Percentiles rank a stretch among this genome's conserved stretches.
Evolutionary conservation across 2,888 invertebrate genomes (phyloP).

Genomic region (Cylloceria caligata): DNA sequence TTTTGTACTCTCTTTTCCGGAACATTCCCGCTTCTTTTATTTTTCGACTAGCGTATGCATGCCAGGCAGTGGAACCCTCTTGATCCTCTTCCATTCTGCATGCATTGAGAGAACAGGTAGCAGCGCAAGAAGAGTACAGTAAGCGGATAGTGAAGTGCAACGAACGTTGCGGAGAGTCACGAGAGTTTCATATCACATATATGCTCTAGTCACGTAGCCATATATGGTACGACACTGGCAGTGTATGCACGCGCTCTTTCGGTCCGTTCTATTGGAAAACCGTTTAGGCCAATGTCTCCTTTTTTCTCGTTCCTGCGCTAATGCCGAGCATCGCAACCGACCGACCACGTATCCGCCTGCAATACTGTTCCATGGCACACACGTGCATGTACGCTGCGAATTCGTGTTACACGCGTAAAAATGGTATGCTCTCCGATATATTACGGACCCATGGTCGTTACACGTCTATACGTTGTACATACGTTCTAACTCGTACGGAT

Average conservation of each 20-base stretch:
- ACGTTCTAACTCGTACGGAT: not conserved
- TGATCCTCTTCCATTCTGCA: not conserved
- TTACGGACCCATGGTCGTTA: too few species aligned
- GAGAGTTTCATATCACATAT: constrained; percentile 14
- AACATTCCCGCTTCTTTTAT: not conserved
- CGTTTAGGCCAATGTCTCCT: constrained; percentile 70
- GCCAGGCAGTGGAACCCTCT: not conserved
- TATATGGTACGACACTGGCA: constrained; percentile 19
- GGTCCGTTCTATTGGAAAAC: constrained; percentile 73
- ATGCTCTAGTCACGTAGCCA: constrained; percentile 1
- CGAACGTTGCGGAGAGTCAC: constrained; percentile 6
- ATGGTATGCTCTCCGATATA: too few species aligned
- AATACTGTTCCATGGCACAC: not conserved
- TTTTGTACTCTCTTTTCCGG: constrained; percentile 37
- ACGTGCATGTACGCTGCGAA: not conserved
- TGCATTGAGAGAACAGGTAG: not conserved
- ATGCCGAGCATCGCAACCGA: not conserved
- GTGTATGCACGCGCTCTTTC: constrained; percentile 60
- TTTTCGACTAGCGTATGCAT: constrained; percentile 8
- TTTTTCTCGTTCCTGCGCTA: constrained; percentile 63
- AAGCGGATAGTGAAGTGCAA: constrained; percentile 7
- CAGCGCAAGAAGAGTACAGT: not conserved
- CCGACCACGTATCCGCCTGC: not conserved
- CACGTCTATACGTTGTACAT: not conserved
- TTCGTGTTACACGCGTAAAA: too few species aligned